Evolutionary conservation across 2,113 vertebrate species (phyloP).

Genomic region (Probosciger aterrimus): DNA sequence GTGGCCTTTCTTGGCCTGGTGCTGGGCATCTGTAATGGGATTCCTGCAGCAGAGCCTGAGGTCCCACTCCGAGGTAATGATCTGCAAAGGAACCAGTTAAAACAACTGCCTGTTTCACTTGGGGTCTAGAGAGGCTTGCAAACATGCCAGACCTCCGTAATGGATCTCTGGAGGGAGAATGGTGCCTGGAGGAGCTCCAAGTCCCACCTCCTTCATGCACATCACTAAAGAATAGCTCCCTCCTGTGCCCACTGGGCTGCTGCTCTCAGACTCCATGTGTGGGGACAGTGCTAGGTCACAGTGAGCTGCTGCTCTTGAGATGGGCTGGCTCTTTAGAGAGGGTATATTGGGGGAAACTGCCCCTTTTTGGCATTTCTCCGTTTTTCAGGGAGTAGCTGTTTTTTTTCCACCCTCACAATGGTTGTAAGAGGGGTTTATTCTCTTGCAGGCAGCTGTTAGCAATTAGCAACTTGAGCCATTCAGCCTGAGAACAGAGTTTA

Average conservation of each 20-base stretch:
- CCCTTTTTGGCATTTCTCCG: neutral
- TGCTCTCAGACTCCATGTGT: neutral
- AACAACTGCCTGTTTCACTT: conserved; percentile 26
- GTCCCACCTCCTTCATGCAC: conserved; percentile 34
- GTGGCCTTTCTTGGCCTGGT: fast-evolving
- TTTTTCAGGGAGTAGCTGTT: neutral
- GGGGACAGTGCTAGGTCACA: neutral
- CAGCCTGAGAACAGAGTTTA: conserved; percentile 40
- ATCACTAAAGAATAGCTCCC: conserved; percentile 24
- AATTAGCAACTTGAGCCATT: conserved; percentile 64
- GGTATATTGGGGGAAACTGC: neutral
- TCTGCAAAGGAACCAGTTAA: conserved; percentile 47
- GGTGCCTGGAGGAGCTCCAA: conserved; percentile 54
- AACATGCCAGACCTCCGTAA: conserved; percentile 21
- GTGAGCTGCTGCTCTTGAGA: neutral
- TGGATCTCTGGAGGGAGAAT: conserved; percentile 56
- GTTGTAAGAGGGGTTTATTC: conserved; percentile 48
- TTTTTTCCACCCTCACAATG: neutral
- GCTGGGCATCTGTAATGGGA: neutral
- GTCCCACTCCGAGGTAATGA: neutral
- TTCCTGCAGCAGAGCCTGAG: neutral
- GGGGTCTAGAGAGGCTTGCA: conserved; percentile 44
- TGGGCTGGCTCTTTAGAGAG: neutral
- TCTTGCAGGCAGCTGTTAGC: conserved; percentile 58
- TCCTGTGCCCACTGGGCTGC: neutral